A percentile compares a stretch with the other conserved stretches of the same genome.
These are phyloP conservation scores for Emydocephalus ijimae DNA, from an alignment of 2,113 vertebrate species.

Conservation along the genomic window DNA sequence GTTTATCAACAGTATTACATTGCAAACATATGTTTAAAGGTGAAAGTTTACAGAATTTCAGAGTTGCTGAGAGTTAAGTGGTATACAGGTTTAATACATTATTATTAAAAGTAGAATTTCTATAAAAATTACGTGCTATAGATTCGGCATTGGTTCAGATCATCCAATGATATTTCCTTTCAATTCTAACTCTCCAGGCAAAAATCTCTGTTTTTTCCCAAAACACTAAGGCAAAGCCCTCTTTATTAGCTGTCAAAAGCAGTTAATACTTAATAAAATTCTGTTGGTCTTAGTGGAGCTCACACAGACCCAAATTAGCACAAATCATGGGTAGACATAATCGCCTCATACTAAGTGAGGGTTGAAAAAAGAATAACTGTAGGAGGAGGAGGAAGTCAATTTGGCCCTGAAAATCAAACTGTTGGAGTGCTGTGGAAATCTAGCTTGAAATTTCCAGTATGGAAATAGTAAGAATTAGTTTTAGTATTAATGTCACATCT, in stretches of 20 bases:
- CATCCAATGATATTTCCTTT: background rate
- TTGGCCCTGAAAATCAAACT: background rate
- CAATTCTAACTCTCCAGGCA: background rate
- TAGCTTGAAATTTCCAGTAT: background rate
- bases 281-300: background rate
- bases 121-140: background rate
- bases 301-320: background rate
- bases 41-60: background rate
- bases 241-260: background rate
- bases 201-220: background rate
- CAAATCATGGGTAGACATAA: background rate
- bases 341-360: background rate
- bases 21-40: background rate
- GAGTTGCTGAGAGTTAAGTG: background rate
- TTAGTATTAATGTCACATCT: background rate
- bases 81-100: background rate
- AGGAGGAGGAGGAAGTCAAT: too few species aligned
- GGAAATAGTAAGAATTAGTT: background rate
- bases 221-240: background rate
- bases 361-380: background rate
- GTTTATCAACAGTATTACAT: background rate
- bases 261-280: background rate
- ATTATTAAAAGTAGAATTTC: background rate
- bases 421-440: background rate
- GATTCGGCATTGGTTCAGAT: background rate